Conservation (phyloP, 2,888 invertebrate species). For the Drosophila cracens region DNA sequence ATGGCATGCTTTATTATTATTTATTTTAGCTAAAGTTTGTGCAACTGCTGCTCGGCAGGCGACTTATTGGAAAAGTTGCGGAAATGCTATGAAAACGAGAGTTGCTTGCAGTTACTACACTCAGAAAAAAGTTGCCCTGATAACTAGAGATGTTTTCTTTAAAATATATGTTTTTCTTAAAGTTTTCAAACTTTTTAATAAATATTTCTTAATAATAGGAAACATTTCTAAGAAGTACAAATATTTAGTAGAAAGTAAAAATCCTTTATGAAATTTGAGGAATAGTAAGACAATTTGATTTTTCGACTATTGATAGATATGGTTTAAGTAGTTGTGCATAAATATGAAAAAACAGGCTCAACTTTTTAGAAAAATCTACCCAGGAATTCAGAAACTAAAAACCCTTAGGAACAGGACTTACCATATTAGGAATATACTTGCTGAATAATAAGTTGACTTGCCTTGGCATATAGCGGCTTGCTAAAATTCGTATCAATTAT, state of each 20-base stretch:
- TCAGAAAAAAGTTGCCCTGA: background rate
- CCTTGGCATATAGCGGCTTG: background rate
- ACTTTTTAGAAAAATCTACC: too few species aligned
- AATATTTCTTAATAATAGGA: background rate
- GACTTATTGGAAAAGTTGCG: constrained; percentile 43
- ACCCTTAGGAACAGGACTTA: background rate
- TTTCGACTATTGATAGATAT: too few species aligned
- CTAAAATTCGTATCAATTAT: background rate
- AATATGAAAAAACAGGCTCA: background rate
- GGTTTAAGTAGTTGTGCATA: background rate
- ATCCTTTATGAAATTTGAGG: too few species aligned
- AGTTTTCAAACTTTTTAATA: background rate
- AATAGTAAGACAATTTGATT: too few species aligned
- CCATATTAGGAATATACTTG: background rate
- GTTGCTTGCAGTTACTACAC: background rate
- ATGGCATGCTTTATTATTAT: constrained; percentile 33
- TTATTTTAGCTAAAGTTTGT: constrained; percentile 33
- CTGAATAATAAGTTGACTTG: background rate
- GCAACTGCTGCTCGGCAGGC: constrained; percentile 6
- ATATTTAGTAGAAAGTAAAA: background rate
- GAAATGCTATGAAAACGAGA: constrained; percentile 6
- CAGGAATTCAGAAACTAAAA: background rate
- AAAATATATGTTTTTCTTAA: too few species aligned
- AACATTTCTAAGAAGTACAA: background rate
- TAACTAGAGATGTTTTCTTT: background rate